phyloP scores from a whole-genome alignment of 1,140 invertebrate species.

The Papilio dardanus region DNA sequence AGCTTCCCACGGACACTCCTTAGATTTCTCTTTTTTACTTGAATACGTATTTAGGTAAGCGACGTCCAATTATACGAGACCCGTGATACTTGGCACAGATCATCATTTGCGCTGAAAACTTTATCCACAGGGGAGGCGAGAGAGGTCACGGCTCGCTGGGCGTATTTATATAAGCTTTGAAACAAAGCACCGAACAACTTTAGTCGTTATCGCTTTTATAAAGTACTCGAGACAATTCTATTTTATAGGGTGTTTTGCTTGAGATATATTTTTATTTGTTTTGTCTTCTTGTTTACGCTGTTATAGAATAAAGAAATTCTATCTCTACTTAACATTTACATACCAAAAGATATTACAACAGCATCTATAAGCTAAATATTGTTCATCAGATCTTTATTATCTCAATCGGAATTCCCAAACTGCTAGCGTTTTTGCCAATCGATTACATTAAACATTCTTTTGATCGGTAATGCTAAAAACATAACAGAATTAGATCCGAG shows the following conservation, averaged over 20 bases:
- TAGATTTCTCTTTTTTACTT: conserved; percentile 79
- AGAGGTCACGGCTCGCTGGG: conserved; percentile 58
- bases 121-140: conserved; percentile 30
- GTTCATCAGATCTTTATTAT: too few relatives aligned
- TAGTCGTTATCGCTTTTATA: conserved; percentile 81
- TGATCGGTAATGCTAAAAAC: too few relatives aligned
- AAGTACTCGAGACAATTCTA: conserved; percentile 78
- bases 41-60: conserved; percentile 74
- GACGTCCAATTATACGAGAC: conserved; percentile 63
- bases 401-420: too few relatives aligned
- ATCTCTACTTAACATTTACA: not conserved
- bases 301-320: conserved; percentile 45
- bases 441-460: too few relatives aligned
- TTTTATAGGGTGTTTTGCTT: conserved; percentile 81
- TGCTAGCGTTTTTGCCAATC: too few relatives aligned
- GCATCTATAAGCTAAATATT: too few relatives aligned
- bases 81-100: conserved; percentile 49
- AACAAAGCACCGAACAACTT: conserved; percentile 80
- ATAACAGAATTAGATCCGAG: too few relatives aligned
- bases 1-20: conserved; percentile 74
- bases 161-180: conserved; percentile 74
- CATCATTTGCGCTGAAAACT: conserved; percentile 34
- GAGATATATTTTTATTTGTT: conserved; percentile 79
- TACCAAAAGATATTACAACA: not conserved
- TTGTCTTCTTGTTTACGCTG: conserved; percentile 67